Evolutionary conservation across 2,888 invertebrate species (phyloP), one percentile per base, ranked within the genome.

Genomic region (Prosopocoilus inquinatus): DNA sequence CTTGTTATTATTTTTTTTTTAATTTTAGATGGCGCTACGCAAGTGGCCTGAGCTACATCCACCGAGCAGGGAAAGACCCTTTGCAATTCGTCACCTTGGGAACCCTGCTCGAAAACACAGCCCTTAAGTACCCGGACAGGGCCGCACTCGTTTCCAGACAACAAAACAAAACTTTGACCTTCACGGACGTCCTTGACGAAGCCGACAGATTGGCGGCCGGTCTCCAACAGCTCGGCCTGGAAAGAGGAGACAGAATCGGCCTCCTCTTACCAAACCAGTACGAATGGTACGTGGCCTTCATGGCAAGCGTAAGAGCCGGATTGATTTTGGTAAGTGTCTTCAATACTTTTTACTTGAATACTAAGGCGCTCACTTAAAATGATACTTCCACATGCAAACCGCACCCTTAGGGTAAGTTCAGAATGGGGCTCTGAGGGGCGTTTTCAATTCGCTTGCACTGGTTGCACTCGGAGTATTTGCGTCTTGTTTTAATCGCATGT

Each of bases 201-300:
- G 86, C 85, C 0, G 86, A 91, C 69, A 79, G 79, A 50, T 69
- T 92, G 2, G 91, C 91, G 0, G 86, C 87, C 1, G 89, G 90
- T 1, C 78, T 94, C 0, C 47, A 44, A n/a, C 81, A 82, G 36
- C 66, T 90, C 16, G 92, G 92, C 0, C 67, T 93, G 12, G 71
- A 82, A 51, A 80, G 76, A 28, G 91, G 91, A 0, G 93, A 94
- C 69, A 76, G 88, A 7, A 70, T 95, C 2, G 93, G 88, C 0
- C 79, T 94, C 15, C 92, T 90, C 89, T 84, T 88, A 0, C 90
- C 91, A 0, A 94, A 92, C 75, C 79, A 81, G 34, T 72, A 83
- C 44, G 87, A 91, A 69, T 95, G 94, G 94, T 82, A 88, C 57
- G 65, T 91, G 0, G 78, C 84, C 0, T 84, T 87, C 71, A 77